Base-by-base conservation (phyloP, 2,888 invertebrate genomes). In the Megalurothrips usitatus region DNA sequence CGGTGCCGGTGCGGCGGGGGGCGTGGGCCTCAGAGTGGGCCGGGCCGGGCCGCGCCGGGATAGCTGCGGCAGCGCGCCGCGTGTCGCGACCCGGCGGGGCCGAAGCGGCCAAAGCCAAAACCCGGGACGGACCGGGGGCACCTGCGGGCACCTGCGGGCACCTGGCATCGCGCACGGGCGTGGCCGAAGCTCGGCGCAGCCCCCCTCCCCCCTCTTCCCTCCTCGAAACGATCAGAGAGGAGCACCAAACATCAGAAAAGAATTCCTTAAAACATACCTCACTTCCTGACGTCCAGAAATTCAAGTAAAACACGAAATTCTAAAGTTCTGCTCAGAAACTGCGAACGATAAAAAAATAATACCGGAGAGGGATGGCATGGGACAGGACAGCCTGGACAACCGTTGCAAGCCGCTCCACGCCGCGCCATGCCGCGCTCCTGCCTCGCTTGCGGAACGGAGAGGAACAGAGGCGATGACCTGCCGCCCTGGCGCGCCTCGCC, bases 391-490 rank as follows among this genome's bases (percentile, higher is more conserved):
- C 0, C 68, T 11, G 23, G 68, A 75, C 9, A 12, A 75, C 68
- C 23, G 23, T 23, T 11, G 26, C 68, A 26, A 8, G 26, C 68
- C 26, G 26, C 12, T 0, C 68, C 68, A 19, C 14, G 52, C 52
- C 52, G 52, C 58, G 58, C 52, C 52, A 52, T 23, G 68, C 68
- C 68, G 8, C 68, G 26, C 23, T 12, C 26, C 11, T 26, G 26
- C 26, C 68, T 12, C 26, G 68, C 68, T 23, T 23, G 68, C 68
- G 23, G 68, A n/a, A 26, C 68, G 68, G 52, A 52, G 19, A 19
- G 68, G 68, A 75, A 75, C 68, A 75, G 68, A 75, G 68, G 68
- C 68, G 68, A 75, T 75, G 68, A 75, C 68, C 68, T 75, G 26
- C 12, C 23, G 19, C 68, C 68, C 68, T 11, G n/a, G n/a, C n/a